These are phyloP conservation scores for Pseudopodoces humilis DNA, from an alignment of 2,113 vertebrate species.

Conservation along the genomic window DNA sequence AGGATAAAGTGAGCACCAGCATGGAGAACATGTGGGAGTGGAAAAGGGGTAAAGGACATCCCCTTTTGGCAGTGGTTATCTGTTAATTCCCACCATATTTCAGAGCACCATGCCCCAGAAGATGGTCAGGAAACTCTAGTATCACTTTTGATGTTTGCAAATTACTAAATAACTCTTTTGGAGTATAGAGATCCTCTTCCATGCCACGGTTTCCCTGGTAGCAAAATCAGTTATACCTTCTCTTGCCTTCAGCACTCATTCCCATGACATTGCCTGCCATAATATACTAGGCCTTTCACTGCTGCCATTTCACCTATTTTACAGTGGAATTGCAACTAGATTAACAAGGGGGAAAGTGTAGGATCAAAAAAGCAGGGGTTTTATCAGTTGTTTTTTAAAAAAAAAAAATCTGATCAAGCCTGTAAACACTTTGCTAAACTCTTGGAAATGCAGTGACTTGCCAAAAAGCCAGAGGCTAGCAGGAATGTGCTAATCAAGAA, in stretches of 20 bases:
- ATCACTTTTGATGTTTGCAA: background rate
- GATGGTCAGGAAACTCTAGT: background rate
- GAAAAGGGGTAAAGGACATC: background rate
- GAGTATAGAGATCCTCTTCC: background rate
- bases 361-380: rapidly evolving
- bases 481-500: background rate
- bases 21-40: background rate
- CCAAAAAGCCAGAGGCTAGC: background rate
- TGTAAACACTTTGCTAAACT: background rate
- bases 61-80: background rate
- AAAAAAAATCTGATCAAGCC: background rate
- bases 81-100: background rate
- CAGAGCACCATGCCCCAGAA: background rate
- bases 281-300: rapidly evolving
- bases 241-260: background rate
- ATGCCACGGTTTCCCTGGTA: background rate
- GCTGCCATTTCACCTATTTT: background rate
- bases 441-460: background rate
- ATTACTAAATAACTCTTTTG: background rate
- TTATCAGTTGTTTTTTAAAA: background rate
- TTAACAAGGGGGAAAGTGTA: background rate
- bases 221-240: background rate
- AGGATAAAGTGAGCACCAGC: background rate
- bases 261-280: background rate
- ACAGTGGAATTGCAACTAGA: background rate